Conservation (phyloP, 2,113 vertebrate genomes). For the Vidua chalybeata region DNA sequence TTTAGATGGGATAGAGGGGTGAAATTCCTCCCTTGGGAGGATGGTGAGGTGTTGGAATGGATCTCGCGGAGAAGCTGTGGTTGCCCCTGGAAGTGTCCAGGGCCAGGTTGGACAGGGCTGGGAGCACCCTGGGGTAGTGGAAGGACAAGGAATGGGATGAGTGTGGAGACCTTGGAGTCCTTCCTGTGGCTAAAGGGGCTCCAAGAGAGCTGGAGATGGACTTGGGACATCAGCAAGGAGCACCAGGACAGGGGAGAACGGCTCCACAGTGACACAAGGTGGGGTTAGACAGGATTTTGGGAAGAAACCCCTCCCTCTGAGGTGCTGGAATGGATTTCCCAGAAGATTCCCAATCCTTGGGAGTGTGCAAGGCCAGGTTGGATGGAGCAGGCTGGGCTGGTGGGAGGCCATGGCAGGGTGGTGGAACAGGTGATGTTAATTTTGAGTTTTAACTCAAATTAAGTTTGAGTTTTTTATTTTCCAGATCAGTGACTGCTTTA, state of each 20-base stretch:
- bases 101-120: accelerated
- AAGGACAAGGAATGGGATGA: background rate
- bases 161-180: background rate
- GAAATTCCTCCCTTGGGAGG: background rate
- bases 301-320: background rate
- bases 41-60: background rate
- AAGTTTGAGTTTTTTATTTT: background rate
- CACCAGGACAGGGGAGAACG: background rate
- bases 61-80: background rate
- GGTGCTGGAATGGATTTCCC: background rate
- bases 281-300: background rate
- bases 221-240: background rate
- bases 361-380: background rate
- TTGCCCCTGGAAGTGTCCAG: background rate
- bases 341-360: background rate
- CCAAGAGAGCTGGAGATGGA: background rate
- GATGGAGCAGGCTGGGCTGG: background rate
- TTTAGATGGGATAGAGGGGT: background rate
- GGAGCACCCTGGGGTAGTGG: background rate
- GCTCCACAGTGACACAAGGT: background rate
- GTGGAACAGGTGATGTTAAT: background rate
- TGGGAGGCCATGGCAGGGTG: background rate
- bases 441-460: no score
- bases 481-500: background rate
- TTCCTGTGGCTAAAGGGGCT: background rate